phyloP scores from a whole-genome alignment of 2,888 invertebrate genomes.

The Fragum whitleyi region DNA sequence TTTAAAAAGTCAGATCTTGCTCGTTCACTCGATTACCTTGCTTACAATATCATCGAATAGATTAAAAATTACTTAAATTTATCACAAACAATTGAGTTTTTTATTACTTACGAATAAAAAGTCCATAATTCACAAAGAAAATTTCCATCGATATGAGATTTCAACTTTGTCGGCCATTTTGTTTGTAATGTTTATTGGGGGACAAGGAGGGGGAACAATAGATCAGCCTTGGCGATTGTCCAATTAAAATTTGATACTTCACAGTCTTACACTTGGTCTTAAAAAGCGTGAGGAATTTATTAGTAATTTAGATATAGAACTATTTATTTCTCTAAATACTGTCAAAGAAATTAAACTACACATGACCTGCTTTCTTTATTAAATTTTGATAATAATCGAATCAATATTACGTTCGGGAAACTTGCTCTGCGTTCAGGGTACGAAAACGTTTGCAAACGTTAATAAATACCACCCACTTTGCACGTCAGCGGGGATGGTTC shows the following conservation, averaged over 20 bases:
- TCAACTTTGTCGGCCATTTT: constrained; percentile 57
- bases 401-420: too few species aligned
- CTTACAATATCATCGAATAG: neutral
- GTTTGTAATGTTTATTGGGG: constrained; percentile 45
- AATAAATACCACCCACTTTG: too few species aligned
- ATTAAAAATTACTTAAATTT: neutral
- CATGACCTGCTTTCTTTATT: too few species aligned
- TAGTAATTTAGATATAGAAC: too few species aligned
- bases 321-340: too few species aligned
- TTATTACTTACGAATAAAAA: constrained; percentile 10
- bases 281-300: too few species aligned
- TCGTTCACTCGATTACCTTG: neutral
- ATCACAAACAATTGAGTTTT: neutral
- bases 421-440: too few species aligned
- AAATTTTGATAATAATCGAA: too few species aligned
- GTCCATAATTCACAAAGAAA: constrained; percentile 18
- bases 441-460: too few species aligned
- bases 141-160: constrained; percentile 24
- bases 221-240: constrained; percentile 6
- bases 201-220: constrained; percentile 6
- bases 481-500: too few species aligned
- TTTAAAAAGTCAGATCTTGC: neutral
- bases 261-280: neutral
- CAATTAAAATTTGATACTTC: constrained; percentile 12
- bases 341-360: too few species aligned